Percentiles rank a stretch among this genome's conserved stretches.
These are phyloP conservation scores for Alca torda DNA, from an alignment of 2,797 vertebrate genomes.

Conservation along the genomic window DNA sequence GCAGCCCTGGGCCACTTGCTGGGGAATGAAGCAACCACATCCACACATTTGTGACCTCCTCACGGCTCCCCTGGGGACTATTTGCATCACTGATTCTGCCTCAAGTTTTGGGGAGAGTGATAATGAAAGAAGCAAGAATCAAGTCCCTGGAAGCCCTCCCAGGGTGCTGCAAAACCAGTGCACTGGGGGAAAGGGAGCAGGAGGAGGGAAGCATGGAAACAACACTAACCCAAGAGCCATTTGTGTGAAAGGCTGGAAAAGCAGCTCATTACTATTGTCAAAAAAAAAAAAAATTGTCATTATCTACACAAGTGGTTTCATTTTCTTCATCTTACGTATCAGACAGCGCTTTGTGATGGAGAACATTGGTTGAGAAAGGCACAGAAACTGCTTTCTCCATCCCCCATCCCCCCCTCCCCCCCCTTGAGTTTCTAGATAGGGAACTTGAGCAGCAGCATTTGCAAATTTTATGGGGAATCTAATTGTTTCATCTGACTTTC, in stretches of 20 bases:
- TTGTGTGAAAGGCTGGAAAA: neutral
- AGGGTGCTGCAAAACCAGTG: neutral
- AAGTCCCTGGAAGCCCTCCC: neutral
- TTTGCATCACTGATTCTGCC: neutral
- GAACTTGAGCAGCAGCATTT: neutral
- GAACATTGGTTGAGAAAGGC: neutral
- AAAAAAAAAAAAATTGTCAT: neutral
- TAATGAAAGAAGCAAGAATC: neutral
- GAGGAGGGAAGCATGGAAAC: neutral
- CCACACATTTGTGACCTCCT: neutral
- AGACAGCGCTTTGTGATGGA: neutral
- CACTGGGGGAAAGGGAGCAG: neutral
- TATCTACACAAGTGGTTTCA: neutral
- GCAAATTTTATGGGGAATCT: neutral
- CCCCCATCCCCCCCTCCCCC: too few species aligned
- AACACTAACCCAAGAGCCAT: neutral
- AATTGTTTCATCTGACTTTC: neutral
- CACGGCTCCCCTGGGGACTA: neutral
- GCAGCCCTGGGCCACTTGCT: neutral
- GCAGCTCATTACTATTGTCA: neutral
- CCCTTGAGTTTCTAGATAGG: neutral
- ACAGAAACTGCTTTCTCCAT: neutral
- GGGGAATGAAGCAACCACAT: fast-evolving
- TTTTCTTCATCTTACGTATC: neutral
- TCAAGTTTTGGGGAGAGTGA: neutral